Percentiles rank a stretch among this genome's conserved stretches.
Evolutionary conservation across 2,888 invertebrate species (phyloP).

Genomic region (Neoascia interrupta): DNA sequence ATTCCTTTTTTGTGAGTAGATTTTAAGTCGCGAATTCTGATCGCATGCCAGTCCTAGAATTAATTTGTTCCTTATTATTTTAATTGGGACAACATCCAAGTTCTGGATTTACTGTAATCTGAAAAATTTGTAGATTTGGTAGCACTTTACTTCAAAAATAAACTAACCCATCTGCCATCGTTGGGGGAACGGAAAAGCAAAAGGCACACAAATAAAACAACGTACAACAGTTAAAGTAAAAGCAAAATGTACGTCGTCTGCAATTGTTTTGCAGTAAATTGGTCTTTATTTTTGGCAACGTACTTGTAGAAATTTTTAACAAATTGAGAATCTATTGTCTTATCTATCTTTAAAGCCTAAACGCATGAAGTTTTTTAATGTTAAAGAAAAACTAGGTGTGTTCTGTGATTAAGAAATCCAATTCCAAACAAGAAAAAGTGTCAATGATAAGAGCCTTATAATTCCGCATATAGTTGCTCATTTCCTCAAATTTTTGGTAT

Average conservation of each 20-base stretch:
- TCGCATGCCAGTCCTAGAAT: too few species aligned
- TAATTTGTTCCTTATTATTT: too few species aligned
- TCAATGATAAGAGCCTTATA: conserved; percentile 28
- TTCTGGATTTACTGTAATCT: neutral
- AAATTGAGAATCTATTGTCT: neutral
- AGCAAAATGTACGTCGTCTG: conserved; percentile 49
- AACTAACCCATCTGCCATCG: neutral
- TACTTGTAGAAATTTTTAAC: neutral
- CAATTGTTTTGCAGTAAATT: conserved; percentile 36
- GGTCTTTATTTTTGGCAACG: conserved; percentile 29
- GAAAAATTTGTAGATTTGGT: neutral
- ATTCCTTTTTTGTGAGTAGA: neutral
- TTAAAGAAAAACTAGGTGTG: conserved; percentile 47
- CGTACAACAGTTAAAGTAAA: conserved; percentile 37
- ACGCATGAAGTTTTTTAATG: neutral
- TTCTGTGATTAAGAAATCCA: conserved; percentile 11
- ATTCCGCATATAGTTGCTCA: conserved; percentile 29
- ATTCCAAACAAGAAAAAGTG: neutral
- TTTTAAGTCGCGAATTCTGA: neutral
- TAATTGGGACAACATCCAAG: too few species aligned
- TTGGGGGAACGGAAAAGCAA: too few species aligned
- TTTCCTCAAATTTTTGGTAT: neutral
- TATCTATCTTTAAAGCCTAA: neutral
- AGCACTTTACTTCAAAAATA: conserved; percentile 28
- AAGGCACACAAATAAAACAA: conserved; percentile 17